Conservation (phyloP, 23 tunicate genomes). For the Phallusia fumigata region DNA sequence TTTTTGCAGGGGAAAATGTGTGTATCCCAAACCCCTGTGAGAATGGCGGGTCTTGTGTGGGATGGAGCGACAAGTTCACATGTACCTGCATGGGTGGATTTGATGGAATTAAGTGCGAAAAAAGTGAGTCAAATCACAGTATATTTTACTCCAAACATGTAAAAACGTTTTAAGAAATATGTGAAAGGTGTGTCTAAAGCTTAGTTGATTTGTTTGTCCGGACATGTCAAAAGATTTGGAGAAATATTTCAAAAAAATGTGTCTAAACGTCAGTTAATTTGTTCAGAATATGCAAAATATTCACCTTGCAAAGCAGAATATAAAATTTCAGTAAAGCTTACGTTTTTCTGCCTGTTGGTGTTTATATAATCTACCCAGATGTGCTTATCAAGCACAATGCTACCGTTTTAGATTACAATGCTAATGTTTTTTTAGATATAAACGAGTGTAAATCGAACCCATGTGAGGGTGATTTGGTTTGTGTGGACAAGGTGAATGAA, state of each 20-base stretch:
- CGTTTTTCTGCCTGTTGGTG: background rate
- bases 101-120: constrained; percentile 54
- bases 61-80: constrained; percentile 61
- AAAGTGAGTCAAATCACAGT: constrained; percentile 16
- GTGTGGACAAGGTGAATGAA: constrained; percentile 80
- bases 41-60: constrained; percentile 73
- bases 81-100: constrained; percentile 86
- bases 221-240: too few relatives aligned
- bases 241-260: too few relatives aligned
- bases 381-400: too few relatives aligned
- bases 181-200: too few relatives aligned
- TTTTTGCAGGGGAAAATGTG: constrained; percentile 56
- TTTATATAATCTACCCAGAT: background rate
- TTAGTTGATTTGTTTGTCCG: too few relatives aligned
- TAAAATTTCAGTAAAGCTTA: too few relatives aligned
- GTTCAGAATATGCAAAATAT: too few relatives aligned
- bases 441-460: constrained; percentile 96
- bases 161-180: too few relatives aligned
- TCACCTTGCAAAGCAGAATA: too few relatives aligned
- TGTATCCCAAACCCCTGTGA: constrained; percentile 96
- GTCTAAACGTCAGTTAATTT: too few relatives aligned
- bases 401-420: too few relatives aligned
- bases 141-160: too few relatives aligned
- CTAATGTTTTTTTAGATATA: constrained; percentile 84
- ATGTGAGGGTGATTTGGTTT: constrained; percentile 67